Evolutionary conservation across 2,888 invertebrate species (phyloP).

Genomic region (Euproctis similis): DNA sequence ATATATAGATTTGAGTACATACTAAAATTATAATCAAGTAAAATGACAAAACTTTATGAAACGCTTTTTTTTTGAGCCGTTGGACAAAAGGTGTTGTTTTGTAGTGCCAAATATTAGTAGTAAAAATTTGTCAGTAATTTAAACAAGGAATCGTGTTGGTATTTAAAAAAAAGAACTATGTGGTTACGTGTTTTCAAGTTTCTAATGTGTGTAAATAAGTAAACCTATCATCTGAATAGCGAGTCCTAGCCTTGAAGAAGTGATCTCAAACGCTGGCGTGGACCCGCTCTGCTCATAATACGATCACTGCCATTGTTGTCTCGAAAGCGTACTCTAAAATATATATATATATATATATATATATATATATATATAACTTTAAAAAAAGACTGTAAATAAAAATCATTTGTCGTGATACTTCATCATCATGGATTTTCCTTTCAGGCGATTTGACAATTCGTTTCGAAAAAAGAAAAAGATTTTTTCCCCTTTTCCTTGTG

Average conservation of each 20-base stretch:
- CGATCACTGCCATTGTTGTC: slow-evolving; percentile 50
- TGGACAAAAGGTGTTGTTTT: too few relatives aligned
- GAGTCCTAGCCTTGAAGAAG: slow-evolving; percentile 49
- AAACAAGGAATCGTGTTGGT: too few relatives aligned
- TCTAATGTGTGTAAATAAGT: slow-evolving; percentile 23
- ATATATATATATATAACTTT: slow-evolving; percentile 29
- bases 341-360: too few relatives aligned
- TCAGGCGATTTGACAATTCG: too few relatives aligned
- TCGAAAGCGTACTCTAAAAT: slow-evolving; percentile 36
- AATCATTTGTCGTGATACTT: slow-evolving; percentile 14
- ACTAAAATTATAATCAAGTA: too few relatives aligned
- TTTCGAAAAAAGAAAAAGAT: too few relatives aligned
- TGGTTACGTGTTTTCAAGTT: slow-evolving; percentile 23
- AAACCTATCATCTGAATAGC: slow-evolving; percentile 27
- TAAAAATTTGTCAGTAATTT: too few relatives aligned
- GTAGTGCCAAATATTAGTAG: too few relatives aligned
- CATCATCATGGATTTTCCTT: slow-evolving; percentile 6
- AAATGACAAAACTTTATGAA: too few relatives aligned
- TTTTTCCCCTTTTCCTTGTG: too few relatives aligned
- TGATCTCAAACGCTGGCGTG: slow-evolving; percentile 58
- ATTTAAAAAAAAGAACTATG: slow-evolving; percentile 16
- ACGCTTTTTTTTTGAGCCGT: too few relatives aligned
- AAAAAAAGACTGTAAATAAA: slow-evolving; percentile 30
- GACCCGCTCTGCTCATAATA: slow-evolving; percentile 30
- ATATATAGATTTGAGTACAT: too few relatives aligned